Evolutionary conservation across 2,888 invertebrate species (phyloP).

Genomic region (Lobophora halterata): DNA sequence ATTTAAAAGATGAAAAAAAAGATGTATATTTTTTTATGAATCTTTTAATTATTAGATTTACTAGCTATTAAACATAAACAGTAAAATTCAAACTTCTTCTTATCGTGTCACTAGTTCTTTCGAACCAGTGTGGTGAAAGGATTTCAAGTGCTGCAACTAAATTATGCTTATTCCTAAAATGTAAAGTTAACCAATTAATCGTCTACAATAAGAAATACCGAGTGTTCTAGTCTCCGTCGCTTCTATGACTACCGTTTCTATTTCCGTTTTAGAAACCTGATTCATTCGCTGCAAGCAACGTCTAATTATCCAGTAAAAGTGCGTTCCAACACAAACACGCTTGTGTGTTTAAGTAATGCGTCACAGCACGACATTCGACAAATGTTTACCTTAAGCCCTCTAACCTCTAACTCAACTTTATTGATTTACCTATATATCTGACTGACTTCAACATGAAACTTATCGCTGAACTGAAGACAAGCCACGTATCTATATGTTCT

Average conservation of each 20-base stretch:
- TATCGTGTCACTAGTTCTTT: too few relatives aligned
- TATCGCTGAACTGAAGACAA: too few relatives aligned
- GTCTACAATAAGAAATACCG: neutral
- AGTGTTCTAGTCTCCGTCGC: neutral
- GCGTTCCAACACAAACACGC: conserved; percentile 31
- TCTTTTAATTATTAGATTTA: conserved; percentile 1
- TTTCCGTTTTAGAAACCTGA: conserved; percentile 9
- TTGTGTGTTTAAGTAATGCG: conserved; percentile 39
- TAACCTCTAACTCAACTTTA: conserved; percentile 44
- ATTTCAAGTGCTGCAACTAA: too few relatives aligned
- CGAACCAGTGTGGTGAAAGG: too few relatives aligned
- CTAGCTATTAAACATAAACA: neutral
- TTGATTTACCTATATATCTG: conserved; percentile 51
- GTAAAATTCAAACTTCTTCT: too few relatives aligned
- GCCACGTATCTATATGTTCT: too few relatives aligned
- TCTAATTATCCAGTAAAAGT: conserved; percentile 34
- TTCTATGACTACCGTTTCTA: conserved; percentile 1
- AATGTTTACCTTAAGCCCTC: conserved; percentile 52
- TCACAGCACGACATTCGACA: conserved; percentile 42
- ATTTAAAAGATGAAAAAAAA: conserved; percentile 4
- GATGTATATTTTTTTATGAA: conserved; percentile 10
- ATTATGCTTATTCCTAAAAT: too few relatives aligned
- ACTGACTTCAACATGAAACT: too few relatives aligned
- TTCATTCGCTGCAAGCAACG: conserved; percentile 9
- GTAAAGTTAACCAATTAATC: too few relatives aligned